phyloP scores from a whole-genome alignment of 2,888 invertebrate genomes.

The Stomorhina lunata region DNA sequence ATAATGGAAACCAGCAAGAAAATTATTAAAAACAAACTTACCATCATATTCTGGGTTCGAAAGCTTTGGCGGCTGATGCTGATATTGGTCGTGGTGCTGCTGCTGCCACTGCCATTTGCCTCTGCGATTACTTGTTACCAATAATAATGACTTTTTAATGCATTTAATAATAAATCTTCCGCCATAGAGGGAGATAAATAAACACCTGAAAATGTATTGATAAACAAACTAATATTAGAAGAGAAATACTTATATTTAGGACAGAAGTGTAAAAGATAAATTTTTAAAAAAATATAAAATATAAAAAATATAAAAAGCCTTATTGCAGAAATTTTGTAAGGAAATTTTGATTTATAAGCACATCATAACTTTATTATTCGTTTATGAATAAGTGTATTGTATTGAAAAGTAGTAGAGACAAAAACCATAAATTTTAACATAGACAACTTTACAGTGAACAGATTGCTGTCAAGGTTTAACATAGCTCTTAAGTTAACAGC shows the following conservation, averaged over 20 bases:
- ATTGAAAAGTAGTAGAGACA: too few species aligned
- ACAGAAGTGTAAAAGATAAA: neutral
- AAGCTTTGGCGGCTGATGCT: neutral
- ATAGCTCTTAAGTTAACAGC: too few species aligned
- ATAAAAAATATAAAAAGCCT: too few species aligned
- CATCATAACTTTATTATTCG: too few species aligned
- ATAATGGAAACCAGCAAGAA: conserved; percentile 25
- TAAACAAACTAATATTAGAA: conserved; percentile 4
- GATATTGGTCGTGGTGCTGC: neutral
- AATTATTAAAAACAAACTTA: conserved; percentile 47
- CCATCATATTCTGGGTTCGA: neutral
- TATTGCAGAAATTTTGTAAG: too few species aligned
- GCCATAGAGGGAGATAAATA: conserved; percentile 48
- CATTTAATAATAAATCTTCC: conserved; percentile 60
- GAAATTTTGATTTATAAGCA: too few species aligned
- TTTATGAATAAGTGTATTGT: too few species aligned
- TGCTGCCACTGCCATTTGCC: neutral
- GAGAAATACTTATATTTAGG: neutral
- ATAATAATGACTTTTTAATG: conserved; percentile 60
- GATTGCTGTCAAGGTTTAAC: too few species aligned
- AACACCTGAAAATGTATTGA: conserved; percentile 43
- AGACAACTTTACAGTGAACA: too few species aligned
- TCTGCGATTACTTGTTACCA: conserved; percentile 20
- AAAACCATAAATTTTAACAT: too few species aligned
- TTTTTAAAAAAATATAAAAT: neutral